Conservation (phyloP, 2,113 vertebrate genomes). For the Sturnira hondurensis region DNA sequence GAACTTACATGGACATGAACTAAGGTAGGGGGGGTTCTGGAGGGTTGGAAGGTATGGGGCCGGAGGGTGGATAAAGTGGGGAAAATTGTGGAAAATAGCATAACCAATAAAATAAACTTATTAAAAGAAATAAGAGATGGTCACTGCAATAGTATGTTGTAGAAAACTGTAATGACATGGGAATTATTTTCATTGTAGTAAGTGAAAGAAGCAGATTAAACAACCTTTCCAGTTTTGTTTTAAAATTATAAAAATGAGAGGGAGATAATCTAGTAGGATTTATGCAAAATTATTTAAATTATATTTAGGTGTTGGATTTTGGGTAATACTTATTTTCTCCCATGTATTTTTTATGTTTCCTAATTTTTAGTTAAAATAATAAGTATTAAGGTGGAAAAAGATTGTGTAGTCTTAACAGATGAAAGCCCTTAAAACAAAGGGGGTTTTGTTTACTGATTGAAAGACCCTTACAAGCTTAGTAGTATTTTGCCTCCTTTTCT, state of each 20-base stretch:
- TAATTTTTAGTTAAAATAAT: slow-evolving; percentile 1
- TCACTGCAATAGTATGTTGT: neutral
- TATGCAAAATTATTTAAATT: neutral
- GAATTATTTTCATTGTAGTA: neutral
- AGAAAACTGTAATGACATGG: neutral
- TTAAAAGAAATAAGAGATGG: too few species aligned
- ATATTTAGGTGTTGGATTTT: neutral
- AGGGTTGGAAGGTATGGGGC: too few species aligned
- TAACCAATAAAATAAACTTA: too few species aligned
- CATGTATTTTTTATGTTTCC: slow-evolving; percentile 8
- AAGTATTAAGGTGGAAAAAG: neutral
- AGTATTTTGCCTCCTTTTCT: neutral
- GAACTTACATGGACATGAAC: too few species aligned
- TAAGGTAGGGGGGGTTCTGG: too few species aligned
- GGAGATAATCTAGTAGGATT: neutral
- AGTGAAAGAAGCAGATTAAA: neutral
- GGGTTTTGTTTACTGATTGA: neutral
- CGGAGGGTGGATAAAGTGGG: too few species aligned
- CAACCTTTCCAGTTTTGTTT: neutral
- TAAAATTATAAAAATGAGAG: neutral
- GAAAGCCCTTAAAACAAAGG: neutral
- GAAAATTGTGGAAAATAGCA: too few species aligned
- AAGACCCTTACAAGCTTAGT: neutral
- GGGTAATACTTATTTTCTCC: neutral
- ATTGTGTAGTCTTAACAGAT: neutral